Base-by-base conservation (phyloP, 2,888 invertebrate species). In the Geophilus truncorum region DNA sequence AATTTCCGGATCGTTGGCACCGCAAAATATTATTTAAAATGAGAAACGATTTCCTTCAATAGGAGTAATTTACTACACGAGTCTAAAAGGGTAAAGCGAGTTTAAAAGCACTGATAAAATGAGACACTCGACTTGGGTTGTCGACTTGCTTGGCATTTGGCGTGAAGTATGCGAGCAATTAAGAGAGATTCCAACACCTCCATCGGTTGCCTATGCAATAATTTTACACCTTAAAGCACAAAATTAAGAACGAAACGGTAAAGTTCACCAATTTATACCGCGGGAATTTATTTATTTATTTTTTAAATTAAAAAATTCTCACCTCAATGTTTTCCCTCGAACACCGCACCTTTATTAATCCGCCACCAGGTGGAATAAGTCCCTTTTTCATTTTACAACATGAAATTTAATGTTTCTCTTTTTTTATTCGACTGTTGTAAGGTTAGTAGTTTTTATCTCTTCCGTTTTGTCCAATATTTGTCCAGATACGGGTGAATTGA, bases 121-220 rank as follows among this genome's bases (percentile, higher is more conserved):
- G 40, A 45, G 45, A 78, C 40, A 45, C 10, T 45, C 36, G 25
- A 34, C 36, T 23, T n/a, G 25, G 45, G 78, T 36, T 40, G 45
- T 45, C 40, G 77, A 34, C 76, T 32, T n/a, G 76, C 25, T 30
- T 36, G 77, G 77, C 77, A 40, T 32, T 77, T 34, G 32, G 77
- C 10, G 36, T 77, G 77, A 77, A 77, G 23, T 77, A 36, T 36
- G 40, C 23, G 77, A 77, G 77, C 77, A 36, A 40, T 77, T 77
- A 77, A 77, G 32, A 21, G 77, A 70, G 70, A 70, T 70, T 70
- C 70, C 70, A 70, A 70, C 25, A 70, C 70, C 70, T 70, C 15
- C 23, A 70, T 70, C 70, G 70, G 70, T 15, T 70, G 51, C 51
- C 51, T 51, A 51, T n/a, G 28, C 70, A 70, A 70, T 70, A 70